A percentile compares a stretch with the other conserved stretches of the same genome.
phyloP scores from a whole-genome alignment of 1,140 invertebrate genomes.

The Andrena cerasifolii region DNA sequence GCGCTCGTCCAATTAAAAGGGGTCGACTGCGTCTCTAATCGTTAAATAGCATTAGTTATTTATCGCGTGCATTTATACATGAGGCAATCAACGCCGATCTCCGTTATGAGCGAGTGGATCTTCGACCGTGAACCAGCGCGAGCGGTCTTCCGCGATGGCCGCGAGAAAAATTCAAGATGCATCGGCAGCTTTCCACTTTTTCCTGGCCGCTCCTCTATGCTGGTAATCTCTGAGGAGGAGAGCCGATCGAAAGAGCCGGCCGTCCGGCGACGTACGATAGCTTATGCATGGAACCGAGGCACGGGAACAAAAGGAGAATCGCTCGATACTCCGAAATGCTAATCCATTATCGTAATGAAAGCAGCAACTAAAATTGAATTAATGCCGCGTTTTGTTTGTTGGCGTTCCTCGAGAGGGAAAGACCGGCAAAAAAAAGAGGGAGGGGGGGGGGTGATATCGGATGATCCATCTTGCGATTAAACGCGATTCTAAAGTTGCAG shows the following conservation, averaged over 20 bases:
- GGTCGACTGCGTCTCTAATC: slow-evolving; percentile 56
- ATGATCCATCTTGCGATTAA: slow-evolving; percentile 37
- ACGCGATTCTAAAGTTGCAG: slow-evolving; percentile 29
- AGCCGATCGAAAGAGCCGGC: background rate
- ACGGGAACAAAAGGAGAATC: background rate
- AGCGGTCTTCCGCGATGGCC: background rate
- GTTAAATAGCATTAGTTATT: slow-evolving; percentile 40
- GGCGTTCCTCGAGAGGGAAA: background rate
- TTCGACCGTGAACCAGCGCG: background rate
- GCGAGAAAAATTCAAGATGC: background rate
- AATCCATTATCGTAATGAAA: slow-evolving; percentile 11
- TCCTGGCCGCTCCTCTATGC: background rate
- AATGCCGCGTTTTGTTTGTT: slow-evolving; percentile 15
- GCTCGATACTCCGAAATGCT: background rate
- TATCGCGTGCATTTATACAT: slow-evolving; percentile 57
- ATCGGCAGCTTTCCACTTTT: background rate
- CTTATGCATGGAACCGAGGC: background rate
- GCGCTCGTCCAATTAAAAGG: slow-evolving; percentile 48
- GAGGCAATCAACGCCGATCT: slow-evolving; percentile 37
- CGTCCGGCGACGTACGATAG: background rate
- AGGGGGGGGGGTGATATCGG: too few species aligned
- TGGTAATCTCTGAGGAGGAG: background rate
- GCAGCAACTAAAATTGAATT: slow-evolving; percentile 31
- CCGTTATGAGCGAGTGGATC: slow-evolving; percentile 6
- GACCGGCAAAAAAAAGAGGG: slow-evolving; percentile 4